Evolutionary conservation across 1,140 invertebrate genomes (phyloP), one percentile per base, ranked within the genome.

Genomic region (Laupala kohalensis): DNA sequence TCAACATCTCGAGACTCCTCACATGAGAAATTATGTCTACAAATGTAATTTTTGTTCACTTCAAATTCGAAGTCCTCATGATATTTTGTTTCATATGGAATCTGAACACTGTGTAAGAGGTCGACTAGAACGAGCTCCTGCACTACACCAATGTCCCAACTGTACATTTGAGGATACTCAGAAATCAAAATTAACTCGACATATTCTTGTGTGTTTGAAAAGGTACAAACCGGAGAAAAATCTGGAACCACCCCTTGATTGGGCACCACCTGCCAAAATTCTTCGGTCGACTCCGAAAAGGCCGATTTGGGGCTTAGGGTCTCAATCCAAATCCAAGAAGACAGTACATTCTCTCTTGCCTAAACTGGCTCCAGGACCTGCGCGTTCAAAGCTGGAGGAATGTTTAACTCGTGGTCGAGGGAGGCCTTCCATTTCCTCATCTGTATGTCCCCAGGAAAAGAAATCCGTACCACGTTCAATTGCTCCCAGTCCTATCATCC

Each of bases 161-260:
- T 98, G 96, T 84, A 90, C 93, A 1, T 97, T 96, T 78, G 95
- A 97, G 79, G 93, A 96, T 76, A 95, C 95, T 78, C 91, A 93
- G 71, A 97, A 96, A 80, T 90, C 91, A 19, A 96, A 96, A 82
- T 81, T 97, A 69, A 93, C 90, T 0, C 84, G 94, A 23, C 96
- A 97, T 83, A 85, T 92, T 72, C 84, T 91, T n/a, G 89, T 92
- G 4, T 98, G 96, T 82, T 85, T 87, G n/a, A 95, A 95, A 80
- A 94, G 94, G 79, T 97, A 96, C 80, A 89, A 92, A 79, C 89
- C 92, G 0, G 93, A 95, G 70, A 82, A 88, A 28, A 96, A 96
- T 77, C 81, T 95, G 73, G 88, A 91, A 74, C 93, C 94, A 6
- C 87, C 92, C 1, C 80, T 88, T 9, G 93, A 96, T 77, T 95